These are phyloP conservation scores for Hippocampus barbouri DNA, from an alignment of 2,113 vertebrate species.

Conservation along the genomic window DNA sequence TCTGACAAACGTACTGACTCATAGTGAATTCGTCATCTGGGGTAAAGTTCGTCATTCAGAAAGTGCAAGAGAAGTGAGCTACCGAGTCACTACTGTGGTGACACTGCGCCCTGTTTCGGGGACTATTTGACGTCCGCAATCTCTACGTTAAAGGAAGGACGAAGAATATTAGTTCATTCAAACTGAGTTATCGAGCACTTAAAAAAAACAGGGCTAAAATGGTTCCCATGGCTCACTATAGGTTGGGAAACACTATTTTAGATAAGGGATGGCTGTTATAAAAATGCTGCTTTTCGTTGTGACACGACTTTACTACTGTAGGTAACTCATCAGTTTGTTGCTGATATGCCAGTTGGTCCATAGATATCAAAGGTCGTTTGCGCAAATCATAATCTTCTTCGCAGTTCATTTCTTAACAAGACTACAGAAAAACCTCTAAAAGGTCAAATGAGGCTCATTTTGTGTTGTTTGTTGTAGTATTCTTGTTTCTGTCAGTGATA, in stretches of 20 bases:
- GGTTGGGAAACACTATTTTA: neutral
- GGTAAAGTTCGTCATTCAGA: constrained; percentile 33
- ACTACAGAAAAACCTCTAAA: neutral
- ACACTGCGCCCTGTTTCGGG: neutral
- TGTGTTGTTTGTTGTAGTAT: neutral
- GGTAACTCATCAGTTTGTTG: constrained; percentile 20
- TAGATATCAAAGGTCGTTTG: neutral
- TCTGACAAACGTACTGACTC: neutral
- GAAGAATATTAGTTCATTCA: neutral
- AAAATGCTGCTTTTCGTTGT: neutral
- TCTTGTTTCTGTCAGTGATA: neutral
- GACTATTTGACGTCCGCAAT: neutral
- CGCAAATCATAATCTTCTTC: neutral
- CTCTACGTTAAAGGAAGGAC: neutral
- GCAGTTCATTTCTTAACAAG: neutral
- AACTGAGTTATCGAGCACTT: too few relatives aligned
- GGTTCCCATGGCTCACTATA: neutral
- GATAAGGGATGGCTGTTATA: neutral
- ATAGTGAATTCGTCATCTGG: constrained; percentile 7
- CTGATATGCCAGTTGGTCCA: neutral
- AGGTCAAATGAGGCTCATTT: neutral
- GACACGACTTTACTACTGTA: neutral
- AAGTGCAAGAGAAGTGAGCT: constrained; percentile 3
- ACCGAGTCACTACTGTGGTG: neutral
- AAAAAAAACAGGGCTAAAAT: too few relatives aligned